Base-by-base conservation (phyloP, 1,140 invertebrate species). In the Vanessa tameamea region DNA sequence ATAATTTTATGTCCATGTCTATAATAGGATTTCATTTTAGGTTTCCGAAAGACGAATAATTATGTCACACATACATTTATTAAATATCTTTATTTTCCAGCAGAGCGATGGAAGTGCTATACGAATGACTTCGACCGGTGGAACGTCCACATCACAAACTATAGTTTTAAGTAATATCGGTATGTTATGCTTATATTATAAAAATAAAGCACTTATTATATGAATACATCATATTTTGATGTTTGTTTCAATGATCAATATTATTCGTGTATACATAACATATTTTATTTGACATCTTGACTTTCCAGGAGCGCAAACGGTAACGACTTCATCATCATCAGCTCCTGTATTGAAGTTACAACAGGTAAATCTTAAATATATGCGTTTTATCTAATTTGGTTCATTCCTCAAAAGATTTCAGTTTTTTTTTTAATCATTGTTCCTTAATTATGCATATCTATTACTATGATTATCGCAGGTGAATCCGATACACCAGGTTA, bases 401-500 rank as follows among this genome's bases (percentile, higher is more conserved):
- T 15, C 0, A 57, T 23, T 43, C 37, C 14, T 20, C 66, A 20
- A 23, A 55, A 70, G 31, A 7, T 37, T 37, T 37, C 0, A 20
- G 26, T 43, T 43, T 43, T 43, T 43, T 43, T 43, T 43, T 43
- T 9, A 43, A 8, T 43, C 37, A 5, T 3, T 7, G 31, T 37
- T 11, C 37, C 37, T 6, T 43, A 43, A 43, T 43, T 43, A 43
- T 43, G 37, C 0, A 64, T 47, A 13, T 50, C 1, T 67, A 37
- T 55, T 68, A 51, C 71, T 77, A 51, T 69, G 72, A 67, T 74
- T 74, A 78, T 81, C 82, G 79, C 90, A 92, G 90, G 90, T 92
- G 79, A 92, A 90, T 84, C 83, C 87, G 72, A 83, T 91, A 82
- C 90, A 92, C 78, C 90, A 91, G 73, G 88, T 92, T 75, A 92